Evolutionary conservation across 2,888 invertebrate genomes (phyloP), one percentile per base, ranked within the genome.

Genomic region (Cryptophagus acutangulus): DNA sequence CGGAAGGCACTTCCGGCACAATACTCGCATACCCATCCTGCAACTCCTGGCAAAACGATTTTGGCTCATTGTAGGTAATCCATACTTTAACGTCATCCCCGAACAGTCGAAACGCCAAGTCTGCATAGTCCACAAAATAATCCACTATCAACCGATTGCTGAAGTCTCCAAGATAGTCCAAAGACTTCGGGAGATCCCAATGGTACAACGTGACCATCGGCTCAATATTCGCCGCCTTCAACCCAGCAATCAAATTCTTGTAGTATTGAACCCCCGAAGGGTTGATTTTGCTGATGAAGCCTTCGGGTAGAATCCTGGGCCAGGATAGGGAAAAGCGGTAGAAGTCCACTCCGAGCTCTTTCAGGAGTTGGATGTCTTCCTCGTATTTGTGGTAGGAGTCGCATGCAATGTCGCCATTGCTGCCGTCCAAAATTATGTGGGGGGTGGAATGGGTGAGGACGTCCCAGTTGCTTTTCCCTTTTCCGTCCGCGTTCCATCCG

Each of bases 241-340:
- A 72, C 53, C 79, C 82, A 52, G 84, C 72, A 36, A 88, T 81
- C 29, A 90, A 66, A 50, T 81, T 76, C 54, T 77, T 80, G 64
- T 90, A 90, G 66, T 87, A 87, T 39, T 77, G 68, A 9, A 89
- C 72, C 12, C 86, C 89, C 1, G 75, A 72, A 26, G 73, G 68
- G 59, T 84, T 89, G 9, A 86, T 71, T n/a, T 74, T 59, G 54
- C 79, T 77, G 9, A 76, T 71, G 38, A 76, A 71, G 12, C 84
- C 84, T 39, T 67, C 73, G 0, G 84, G 83, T 26, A 85, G 60
- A 26, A 62, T 58, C 52, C 61, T 54, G 9, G 54, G 41, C 59
- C 60, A 59, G 3, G 62, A 48, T 36, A 60, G 20, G 1, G 55
- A 55, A 42, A 57, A 51, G 42, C 80, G 67, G 62, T 81, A 81